phyloP scores from a whole-genome alignment of 2,797 vertebrate species.

The Intellagama lesueurii region DNA sequence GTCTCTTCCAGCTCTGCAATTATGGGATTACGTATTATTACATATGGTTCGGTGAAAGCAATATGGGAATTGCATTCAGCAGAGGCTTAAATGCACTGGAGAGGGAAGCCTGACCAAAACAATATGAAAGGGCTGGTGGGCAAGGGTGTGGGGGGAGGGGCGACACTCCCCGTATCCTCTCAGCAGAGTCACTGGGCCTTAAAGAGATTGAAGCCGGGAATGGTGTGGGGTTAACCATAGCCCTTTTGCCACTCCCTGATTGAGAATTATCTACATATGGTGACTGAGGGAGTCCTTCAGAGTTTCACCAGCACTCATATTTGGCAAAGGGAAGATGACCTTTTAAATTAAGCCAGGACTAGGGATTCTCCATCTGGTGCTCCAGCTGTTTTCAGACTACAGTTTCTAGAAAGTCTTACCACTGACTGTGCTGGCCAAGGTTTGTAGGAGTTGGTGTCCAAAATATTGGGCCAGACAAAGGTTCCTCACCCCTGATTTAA shows the following conservation, averaged over 20 bases:
- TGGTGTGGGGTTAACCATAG: too few relatives aligned
- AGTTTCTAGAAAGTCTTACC: neutral
- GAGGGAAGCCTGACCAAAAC: too few relatives aligned
- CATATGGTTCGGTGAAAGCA: too few relatives aligned
- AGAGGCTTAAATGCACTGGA: neutral
- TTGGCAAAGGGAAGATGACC: too few relatives aligned
- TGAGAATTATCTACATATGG: neutral
- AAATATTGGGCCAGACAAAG: neutral
- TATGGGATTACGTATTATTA: too few relatives aligned
- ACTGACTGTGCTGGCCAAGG: neutral
- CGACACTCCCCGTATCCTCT: neutral
- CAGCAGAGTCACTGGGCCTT: neutral
- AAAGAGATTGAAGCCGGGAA: neutral
- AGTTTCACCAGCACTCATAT: neutral
- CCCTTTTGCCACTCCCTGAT: neutral
- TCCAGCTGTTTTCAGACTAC: neutral
- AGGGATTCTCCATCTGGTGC: neutral
- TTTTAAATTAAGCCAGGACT: neutral
- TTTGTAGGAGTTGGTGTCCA: neutral
- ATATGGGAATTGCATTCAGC: neutral
- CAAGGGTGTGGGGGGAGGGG: too few relatives aligned
- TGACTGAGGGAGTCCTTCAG: neutral
- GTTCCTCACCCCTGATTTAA: neutral
- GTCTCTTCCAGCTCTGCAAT: too few relatives aligned
- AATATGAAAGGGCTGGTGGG: too few relatives aligned